These are phyloP conservation scores for Alfaro cultratus DNA, from an alignment of 2,797 vertebrate genomes.

Conservation along the genomic window DNA sequence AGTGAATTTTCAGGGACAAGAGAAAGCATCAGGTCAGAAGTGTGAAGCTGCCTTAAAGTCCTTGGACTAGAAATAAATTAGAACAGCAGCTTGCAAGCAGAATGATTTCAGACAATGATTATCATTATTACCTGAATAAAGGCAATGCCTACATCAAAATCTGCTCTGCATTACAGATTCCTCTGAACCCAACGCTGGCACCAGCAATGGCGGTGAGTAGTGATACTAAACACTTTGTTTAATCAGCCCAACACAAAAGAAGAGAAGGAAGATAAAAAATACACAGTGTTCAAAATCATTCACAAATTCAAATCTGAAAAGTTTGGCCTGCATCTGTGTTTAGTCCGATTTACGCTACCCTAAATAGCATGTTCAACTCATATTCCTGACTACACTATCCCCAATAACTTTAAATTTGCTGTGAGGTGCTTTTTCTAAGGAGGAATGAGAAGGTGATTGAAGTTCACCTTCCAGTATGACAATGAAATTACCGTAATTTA, in stretches of 20 bases:
- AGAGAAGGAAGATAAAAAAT: background rate
- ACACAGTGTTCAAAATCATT: background rate
- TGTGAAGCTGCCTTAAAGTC: constrained; percentile 15
- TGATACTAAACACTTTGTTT: background rate
- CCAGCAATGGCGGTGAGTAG: constrained; percentile 73
- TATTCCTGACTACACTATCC: background rate
- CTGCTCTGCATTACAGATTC: constrained; percentile 60
- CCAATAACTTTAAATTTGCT: background rate
- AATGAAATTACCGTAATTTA: too few species aligned
- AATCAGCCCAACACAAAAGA: background rate
- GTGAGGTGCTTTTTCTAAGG: background rate
- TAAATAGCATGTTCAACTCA: too few species aligned
- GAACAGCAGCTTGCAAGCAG: background rate
- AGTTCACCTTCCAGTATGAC: background rate
- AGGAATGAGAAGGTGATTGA: background rate
- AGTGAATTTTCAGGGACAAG: constrained; percentile 49
- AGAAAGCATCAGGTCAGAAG: constrained; percentile 37
- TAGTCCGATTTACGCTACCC: background rate
- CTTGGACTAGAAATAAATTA: constrained; percentile 1
- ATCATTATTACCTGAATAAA: background rate
- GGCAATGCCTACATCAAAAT: constrained; percentile 22
- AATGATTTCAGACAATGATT: constrained; percentile 13
- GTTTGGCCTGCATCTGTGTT: background rate
- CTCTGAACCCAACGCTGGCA: constrained; percentile 50
- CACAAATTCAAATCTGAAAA: background rate